Base-by-base conservation (phyloP, 1,140 invertebrate genomes). In the Drosophila nigromelanica region DNA sequence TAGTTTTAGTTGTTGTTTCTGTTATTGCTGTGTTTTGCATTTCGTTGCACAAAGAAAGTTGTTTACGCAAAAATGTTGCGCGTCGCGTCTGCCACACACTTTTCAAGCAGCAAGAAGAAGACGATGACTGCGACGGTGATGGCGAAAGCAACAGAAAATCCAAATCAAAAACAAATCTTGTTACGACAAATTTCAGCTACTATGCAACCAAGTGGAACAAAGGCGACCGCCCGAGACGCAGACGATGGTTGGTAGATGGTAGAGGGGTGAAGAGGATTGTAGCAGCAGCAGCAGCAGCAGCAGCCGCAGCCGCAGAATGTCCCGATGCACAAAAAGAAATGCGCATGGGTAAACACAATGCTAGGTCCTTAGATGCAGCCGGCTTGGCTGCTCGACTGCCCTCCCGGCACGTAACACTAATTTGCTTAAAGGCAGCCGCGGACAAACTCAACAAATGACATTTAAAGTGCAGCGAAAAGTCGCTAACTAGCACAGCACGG, bases 391-490 rank as follows among this genome's bases (percentile, higher is more conserved):
- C 40, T 35, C 33, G 33, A 10, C 33, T 35, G 33, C 33, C 35
- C 39, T 24, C 39, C 37, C 42, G 51, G 35, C 52, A 55, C 45
- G 66, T 74, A 63, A 47, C 82, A 81, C 82, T 87, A 89, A 87
- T 87, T 87, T 87, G 86, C 67, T 87, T 87, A 87, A 87, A 87
- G 78, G 72, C 82, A 70, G 75, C 72, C 68, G 68, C 75, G 58
- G 35, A 73, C 75, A 87, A 87, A 87, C 78, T 76, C 75, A 76
- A 66, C 82, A 89, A 87, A 87, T 87, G 83, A 79, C 82, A 87
- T 87, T 87, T 87, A 87, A 87, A 87, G 82, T 89, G 82, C 78
- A 87, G 83, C 75, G 82, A 87, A 87, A 87, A 87, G 82, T 87
- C 82, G 82, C 76, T 89, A 89, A 87, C 82, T 87, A 89, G 82